Percentiles rank a stretch among this genome's conserved stretches.
Evolutionary conservation across 2,888 invertebrate species (phyloP).

Genomic region (Pachymerium ferrugineum): DNA sequence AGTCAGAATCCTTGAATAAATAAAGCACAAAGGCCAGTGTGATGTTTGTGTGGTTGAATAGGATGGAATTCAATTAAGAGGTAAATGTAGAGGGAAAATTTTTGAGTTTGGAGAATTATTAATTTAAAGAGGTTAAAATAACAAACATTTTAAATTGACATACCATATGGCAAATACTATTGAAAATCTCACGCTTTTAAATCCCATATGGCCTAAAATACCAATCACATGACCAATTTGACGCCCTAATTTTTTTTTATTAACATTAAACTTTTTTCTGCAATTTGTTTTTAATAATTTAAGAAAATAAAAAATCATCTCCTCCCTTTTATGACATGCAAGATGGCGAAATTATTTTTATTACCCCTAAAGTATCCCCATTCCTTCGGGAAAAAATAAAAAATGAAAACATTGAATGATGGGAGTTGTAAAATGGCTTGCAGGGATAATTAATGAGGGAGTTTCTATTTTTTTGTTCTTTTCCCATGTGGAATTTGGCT

Average conservation of each 20-base stretch:
- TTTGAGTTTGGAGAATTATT: too few species aligned
- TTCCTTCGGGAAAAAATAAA: neutral
- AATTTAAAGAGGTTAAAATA: too few species aligned
- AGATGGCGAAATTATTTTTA: neutral
- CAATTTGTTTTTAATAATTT: conserved; percentile 17
- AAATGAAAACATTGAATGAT: neutral
- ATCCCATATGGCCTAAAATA: too few species aligned
- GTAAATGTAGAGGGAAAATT: neutral
- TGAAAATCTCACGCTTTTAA: too few species aligned
- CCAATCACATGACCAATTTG: too few species aligned
- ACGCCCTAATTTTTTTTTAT: too few species aligned
- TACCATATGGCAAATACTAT: too few species aligned
- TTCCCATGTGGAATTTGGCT: neutral
- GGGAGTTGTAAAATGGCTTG: neutral
- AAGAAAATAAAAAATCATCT: neutral
- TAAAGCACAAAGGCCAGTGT: neutral
- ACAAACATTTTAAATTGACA: too few species aligned
- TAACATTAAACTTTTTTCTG: neutral
- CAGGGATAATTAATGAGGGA: conserved; percentile 20
- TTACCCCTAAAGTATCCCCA: neutral
- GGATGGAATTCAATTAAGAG: neutral
- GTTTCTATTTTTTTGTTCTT: neutral
- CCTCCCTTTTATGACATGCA: neutral
- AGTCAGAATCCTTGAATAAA: conserved; percentile 27
- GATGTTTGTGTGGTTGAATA: neutral